A percentile compares a stretch with the other conserved stretches of the same genome.
Conservation (phyloP, 2,797 vertebrate species). For the Hydrocynus forskahlii region DNA sequence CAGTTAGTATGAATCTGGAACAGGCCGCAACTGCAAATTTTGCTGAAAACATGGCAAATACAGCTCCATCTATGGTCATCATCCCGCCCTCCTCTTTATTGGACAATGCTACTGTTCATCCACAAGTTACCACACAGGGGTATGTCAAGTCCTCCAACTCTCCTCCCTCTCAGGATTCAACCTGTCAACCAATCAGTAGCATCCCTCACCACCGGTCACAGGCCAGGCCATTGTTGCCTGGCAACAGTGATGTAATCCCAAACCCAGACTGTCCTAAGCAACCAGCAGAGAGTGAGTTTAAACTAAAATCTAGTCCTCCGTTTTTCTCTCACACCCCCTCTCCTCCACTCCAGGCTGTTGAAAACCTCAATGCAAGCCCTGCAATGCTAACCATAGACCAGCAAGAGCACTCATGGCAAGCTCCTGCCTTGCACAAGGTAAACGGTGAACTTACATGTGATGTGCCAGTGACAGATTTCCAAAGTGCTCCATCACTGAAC, state of each 20-base stretch:
- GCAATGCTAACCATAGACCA: background rate
- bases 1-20: background rate
- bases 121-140: background rate
- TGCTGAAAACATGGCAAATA: slow-evolving; percentile 2
- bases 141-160: slow-evolving; percentile 22
- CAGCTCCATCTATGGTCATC: slow-evolving; percentile 37
- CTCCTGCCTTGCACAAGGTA: background rate
- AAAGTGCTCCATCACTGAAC: background rate
- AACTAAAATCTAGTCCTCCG: slow-evolving; percentile 38
- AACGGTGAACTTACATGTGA: slow-evolving; percentile 1
- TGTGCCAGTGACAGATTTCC: background rate
- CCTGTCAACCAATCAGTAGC: slow-evolving; percentile 13
- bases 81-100: slow-evolving; percentile 41
- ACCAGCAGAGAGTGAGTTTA: slow-evolving; percentile 3
- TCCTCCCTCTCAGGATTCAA: slow-evolving; percentile 8
- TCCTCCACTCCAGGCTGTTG: slow-evolving; percentile 21
- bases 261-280: slow-evolving; percentile 12
- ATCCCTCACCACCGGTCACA: slow-evolving; percentile 4
- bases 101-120: slow-evolving; percentile 18
- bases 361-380: slow-evolving; percentile 12
- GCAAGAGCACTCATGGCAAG: background rate
- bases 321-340: slow-evolving; percentile 39
- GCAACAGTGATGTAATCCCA: background rate
- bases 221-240: slow-evolving; percentile 27
- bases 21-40: slow-evolving; percentile 13